Conservation (phyloP, 2,888 invertebrate species). For the Tholera decimalis region DNA sequence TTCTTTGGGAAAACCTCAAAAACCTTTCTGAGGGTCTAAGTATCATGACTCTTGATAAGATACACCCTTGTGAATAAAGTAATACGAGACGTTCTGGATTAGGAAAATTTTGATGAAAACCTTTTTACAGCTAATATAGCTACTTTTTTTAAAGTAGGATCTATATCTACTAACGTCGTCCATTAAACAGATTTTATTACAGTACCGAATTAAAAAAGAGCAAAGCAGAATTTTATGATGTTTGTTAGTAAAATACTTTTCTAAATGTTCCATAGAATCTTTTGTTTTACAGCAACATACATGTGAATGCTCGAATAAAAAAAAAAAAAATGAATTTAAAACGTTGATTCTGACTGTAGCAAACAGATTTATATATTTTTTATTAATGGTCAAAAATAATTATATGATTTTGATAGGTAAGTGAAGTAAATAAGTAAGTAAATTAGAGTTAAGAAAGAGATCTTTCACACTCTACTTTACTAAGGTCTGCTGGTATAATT, state of each 20-base stretch:
- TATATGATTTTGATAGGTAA: too few relatives aligned
- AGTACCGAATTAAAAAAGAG: neutral
- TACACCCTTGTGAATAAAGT: slow-evolving; percentile 34
- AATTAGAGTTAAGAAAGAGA: too few relatives aligned
- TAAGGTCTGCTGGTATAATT: too few relatives aligned
- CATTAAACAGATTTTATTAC: slow-evolving; percentile 2
- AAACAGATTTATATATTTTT: too few relatives aligned
- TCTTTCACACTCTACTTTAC: too few relatives aligned
- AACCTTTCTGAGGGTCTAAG: slow-evolving; percentile 45
- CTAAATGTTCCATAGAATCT: neutral
- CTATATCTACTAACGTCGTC: slow-evolving; percentile 9
- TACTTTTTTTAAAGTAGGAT: slow-evolving; percentile 1
- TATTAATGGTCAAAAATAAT: too few relatives aligned
- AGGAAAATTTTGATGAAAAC: slow-evolving; percentile 32
- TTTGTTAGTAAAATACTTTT: neutral
- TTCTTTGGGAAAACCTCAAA: slow-evolving; percentile 28
- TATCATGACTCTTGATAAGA: slow-evolving; percentile 62
- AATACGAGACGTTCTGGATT: slow-evolving; percentile 20
- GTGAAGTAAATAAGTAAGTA: too few relatives aligned
- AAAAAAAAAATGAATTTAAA: too few relatives aligned
- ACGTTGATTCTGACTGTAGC: too few relatives aligned
- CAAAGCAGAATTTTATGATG: neutral
- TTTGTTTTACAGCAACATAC: neutral
- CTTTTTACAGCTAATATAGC: neutral
- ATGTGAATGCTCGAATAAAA: too few relatives aligned